phyloP scores from a whole-genome alignment of 2,797 vertebrate genomes.

The Tragelaphus oryx region DNA sequence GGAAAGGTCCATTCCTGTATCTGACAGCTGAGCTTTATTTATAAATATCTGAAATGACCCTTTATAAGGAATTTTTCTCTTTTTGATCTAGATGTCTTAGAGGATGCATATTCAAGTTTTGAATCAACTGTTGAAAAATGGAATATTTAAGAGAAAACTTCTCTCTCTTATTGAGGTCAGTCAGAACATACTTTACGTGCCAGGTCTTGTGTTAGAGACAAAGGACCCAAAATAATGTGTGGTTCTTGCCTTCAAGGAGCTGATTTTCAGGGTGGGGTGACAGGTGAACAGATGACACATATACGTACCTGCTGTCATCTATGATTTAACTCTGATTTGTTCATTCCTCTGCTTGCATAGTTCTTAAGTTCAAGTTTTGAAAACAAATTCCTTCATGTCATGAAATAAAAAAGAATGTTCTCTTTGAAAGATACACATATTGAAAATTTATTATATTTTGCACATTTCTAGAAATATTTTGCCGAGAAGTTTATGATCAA shows the following conservation, averaged over 20 bases:
- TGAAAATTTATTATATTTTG: not conserved
- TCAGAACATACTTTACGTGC: not conserved
- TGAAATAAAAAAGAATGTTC: not conserved
- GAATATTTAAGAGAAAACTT: not conserved
- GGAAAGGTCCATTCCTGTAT: not conserved
- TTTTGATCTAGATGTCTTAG: not conserved
- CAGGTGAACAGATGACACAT: fast-evolving
- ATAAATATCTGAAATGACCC: not conserved
- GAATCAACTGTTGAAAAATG: not conserved
- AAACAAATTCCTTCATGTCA: not conserved
- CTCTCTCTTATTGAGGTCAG: not conserved
- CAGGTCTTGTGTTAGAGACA: not conserved
- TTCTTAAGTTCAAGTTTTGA: not conserved
- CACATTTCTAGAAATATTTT: conserved; percentile 19
- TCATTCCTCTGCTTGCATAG: not conserved
- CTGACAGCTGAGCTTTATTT: not conserved
- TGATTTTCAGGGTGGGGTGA: not conserved
- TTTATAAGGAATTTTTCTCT: not conserved
- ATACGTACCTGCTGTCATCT: not conserved
- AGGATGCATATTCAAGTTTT: not conserved
- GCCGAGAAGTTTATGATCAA: not conserved
- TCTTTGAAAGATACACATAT: not conserved
- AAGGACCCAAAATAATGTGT: not conserved
- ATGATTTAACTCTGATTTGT: not conserved
- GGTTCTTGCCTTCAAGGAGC: not conserved